These are phyloP conservation scores for Emys orbicularis DNA, from an alignment of 2,797 vertebrate genomes.

Conservation along the genomic window DNA sequence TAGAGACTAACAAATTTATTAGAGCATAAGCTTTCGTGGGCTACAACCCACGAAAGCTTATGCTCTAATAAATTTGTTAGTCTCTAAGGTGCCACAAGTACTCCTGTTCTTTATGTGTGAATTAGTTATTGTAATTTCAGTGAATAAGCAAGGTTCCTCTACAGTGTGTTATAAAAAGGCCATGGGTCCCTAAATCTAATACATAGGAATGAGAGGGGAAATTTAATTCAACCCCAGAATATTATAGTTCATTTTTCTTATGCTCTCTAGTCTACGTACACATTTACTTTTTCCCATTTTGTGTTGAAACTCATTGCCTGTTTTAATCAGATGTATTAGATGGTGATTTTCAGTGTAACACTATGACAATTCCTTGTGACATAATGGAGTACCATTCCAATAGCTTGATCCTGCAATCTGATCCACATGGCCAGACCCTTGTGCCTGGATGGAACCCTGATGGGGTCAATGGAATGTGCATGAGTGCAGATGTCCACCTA, in stretches of 20 bases:
- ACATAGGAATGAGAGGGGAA: background rate
- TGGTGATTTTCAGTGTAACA: rapidly evolving
- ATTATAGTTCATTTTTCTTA: background rate
- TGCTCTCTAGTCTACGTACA: background rate
- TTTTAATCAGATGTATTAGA: background rate
- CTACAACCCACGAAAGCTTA: no score
- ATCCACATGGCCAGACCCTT: background rate
- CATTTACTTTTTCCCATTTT: background rate
- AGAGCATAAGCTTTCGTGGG: no score
- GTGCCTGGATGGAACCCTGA: background rate
- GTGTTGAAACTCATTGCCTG: background rate
- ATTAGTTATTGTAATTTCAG: background rate
- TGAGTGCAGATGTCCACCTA: background rate
- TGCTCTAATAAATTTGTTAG: no score
- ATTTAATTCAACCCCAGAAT: background rate
- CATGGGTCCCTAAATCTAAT: background rate
- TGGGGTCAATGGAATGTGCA: background rate
- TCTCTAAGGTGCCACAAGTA: no score
- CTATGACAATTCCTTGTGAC: background rate
- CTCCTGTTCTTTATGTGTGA: no score
- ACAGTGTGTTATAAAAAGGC: background rate
- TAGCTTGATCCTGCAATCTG: background rate
- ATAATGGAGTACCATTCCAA: background rate
- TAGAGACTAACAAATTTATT: no score
- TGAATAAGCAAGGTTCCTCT: background rate